Evolutionary conservation across 2,888 invertebrate species (phyloP).

Genomic region (Leucoptera coffeella): DNA sequence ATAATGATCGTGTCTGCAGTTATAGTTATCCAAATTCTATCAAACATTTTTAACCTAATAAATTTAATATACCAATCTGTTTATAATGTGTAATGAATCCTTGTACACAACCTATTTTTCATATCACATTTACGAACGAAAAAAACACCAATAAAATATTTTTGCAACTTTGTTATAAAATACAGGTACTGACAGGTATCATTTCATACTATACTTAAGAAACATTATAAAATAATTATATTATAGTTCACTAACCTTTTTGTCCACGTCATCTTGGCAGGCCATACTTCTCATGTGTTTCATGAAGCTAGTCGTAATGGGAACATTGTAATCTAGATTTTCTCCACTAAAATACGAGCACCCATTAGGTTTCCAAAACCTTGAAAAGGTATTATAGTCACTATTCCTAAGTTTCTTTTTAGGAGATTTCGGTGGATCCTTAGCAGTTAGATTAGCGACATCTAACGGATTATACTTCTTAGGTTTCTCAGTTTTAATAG

Average conservation of each 20-base stretch:
- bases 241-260: constrained; percentile 40
- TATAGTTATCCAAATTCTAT: too few relatives aligned
- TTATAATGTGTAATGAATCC: too few relatives aligned
- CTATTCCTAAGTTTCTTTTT: constrained; percentile 36
- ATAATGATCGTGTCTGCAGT: too few relatives aligned
- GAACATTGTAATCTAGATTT: constrained; percentile 75
- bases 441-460: constrained; percentile 57
- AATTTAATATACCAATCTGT: too few relatives aligned
- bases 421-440: constrained; percentile 52
- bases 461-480: constrained; percentile 58
- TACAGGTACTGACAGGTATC: too few relatives aligned
- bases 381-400: constrained; percentile 24
- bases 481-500: constrained; percentile 26
- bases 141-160: too few relatives aligned
- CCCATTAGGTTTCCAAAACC: constrained; percentile 55
- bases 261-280: constrained; percentile 29
- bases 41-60: too few relatives aligned
- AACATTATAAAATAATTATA: too few relatives aligned
- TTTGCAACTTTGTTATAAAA: too few relatives aligned
- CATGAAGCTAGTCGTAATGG: constrained; percentile 85
- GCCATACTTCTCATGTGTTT: constrained; percentile 74
- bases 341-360: constrained; percentile 32
- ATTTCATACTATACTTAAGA: too few relatives aligned
- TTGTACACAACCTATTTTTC: too few relatives aligned
- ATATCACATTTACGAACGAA: too few relatives aligned